Percentiles rank a stretch among this genome's conserved stretches.
Conservation (phyloP, 2,888 invertebrate genomes). For the Drosophila silvestris region DNA sequence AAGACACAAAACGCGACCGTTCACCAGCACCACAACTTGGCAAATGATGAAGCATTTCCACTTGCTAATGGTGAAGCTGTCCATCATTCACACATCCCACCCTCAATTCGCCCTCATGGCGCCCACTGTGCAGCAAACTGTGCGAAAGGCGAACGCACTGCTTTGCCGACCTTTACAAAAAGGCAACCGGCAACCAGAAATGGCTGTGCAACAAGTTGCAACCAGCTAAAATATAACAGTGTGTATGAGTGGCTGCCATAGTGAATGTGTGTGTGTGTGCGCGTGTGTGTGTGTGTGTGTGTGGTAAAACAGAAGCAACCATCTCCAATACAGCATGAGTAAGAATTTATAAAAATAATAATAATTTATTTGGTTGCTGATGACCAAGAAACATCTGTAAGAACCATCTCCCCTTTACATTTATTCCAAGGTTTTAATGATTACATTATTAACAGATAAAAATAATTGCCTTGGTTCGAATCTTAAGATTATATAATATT, state of each 20-base stretch:
- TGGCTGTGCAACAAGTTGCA: conserved; percentile 8
- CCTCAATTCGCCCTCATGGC: neutral
- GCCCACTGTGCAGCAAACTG: conserved; percentile 17
- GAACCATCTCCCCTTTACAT: neutral
- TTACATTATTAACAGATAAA: neutral
- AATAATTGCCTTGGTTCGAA: neutral
- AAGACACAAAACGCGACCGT: conserved; percentile 28
- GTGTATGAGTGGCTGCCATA: neutral
- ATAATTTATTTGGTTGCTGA: neutral
- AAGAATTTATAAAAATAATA: neutral
- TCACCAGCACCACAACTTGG: conserved; percentile 39
- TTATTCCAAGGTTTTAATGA: neutral
- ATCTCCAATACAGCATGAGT: neutral
- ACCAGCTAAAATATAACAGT: neutral
- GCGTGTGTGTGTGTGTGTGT: neutral
- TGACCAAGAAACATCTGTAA: neutral
- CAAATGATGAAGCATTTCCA: conserved; percentile 32
- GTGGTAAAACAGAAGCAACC: neutral
- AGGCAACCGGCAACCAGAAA: neutral
- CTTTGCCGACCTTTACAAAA: conserved; percentile 37
- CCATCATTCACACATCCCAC: conserved; percentile 34
- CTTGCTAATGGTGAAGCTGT: conserved; percentile 19
- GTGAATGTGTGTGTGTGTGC: neutral
- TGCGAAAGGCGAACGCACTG: conserved; percentile 37
- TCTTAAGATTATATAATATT: neutral